phyloP scores from a whole-genome alignment of 2,797 vertebrate genomes.

The Spea hammondii region DNA sequence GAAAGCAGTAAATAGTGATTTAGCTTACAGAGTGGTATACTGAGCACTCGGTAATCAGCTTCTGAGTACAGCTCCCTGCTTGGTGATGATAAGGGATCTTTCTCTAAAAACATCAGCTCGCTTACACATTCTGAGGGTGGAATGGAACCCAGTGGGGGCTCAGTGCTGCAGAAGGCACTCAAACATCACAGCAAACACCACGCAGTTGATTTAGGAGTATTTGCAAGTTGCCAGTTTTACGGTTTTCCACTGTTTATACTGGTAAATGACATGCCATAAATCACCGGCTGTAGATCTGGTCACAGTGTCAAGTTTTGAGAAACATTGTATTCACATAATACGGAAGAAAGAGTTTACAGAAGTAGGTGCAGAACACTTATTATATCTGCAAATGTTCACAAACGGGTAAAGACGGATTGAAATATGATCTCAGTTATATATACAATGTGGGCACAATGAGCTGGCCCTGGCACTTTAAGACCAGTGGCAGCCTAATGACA shows the following conservation, averaged over 20 bases:
- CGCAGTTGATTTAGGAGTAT: constrained; percentile 39
- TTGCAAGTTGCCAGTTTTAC: constrained; percentile 30
- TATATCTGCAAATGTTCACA: too few relatives aligned
- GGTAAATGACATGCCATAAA: constrained; percentile 10
- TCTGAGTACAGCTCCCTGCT: constrained; percentile 38
- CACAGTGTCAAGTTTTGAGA: background rate
- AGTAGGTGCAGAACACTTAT: too few relatives aligned
- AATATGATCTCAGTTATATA: too few relatives aligned
- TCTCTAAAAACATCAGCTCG: constrained; percentile 44
- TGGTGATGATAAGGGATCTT: constrained; percentile 39
- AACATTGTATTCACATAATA: too few relatives aligned
- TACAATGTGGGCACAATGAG: too few relatives aligned
- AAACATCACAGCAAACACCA: constrained; percentile 38
- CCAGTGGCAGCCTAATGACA: too few relatives aligned
- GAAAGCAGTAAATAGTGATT: constrained; percentile 48
- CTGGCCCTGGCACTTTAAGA: too few relatives aligned
- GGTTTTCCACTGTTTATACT: constrained; percentile 27
- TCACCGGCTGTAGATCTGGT: constrained; percentile 1
- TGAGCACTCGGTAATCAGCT: constrained; percentile 42
- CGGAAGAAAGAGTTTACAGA: too few relatives aligned
- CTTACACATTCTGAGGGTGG: constrained; percentile 46
- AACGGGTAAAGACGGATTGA: too few relatives aligned
- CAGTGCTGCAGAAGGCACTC: constrained; percentile 2
- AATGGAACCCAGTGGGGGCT: constrained; percentile 34
- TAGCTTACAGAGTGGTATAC: constrained; percentile 36